Conservation (phyloP, 2,797 vertebrate genomes). For the Crenuchus spilurus region DNA sequence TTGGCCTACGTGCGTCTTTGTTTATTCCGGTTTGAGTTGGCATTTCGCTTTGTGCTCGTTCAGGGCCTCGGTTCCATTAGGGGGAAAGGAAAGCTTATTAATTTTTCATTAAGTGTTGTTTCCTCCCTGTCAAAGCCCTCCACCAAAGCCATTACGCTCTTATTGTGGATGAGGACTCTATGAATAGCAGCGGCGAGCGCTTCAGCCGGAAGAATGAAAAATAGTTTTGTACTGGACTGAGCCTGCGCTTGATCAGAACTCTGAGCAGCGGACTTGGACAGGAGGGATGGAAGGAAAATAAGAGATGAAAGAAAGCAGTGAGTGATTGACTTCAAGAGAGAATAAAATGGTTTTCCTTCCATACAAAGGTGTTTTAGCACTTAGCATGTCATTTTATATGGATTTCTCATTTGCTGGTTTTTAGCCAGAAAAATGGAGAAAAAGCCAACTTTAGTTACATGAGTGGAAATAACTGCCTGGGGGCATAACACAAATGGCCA, state of each 20-base stretch:
- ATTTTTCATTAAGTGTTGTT: conserved; percentile 52
- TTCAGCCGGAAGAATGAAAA: not conserved
- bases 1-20: conserved; percentile 10
- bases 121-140: conserved; percentile 12
- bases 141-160: conserved; percentile 30
- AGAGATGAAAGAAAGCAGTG: not conserved
- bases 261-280: not conserved
- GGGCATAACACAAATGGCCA: too few relatives aligned
- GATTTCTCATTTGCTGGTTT: too few relatives aligned
- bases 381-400: too few relatives aligned
- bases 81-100: conserved; percentile 59
- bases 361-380: too few relatives aligned
- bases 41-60: conserved; percentile 26
- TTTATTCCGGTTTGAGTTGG: conserved; percentile 23
- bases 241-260: not conserved
- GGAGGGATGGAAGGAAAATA: not conserved
- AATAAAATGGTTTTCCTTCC: not conserved
- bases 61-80: conserved; percentile 26
- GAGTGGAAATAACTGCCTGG: too few relatives aligned
- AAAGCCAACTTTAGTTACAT: too few relatives aligned
- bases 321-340: not conserved
- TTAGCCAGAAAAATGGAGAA: too few relatives aligned
- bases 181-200: conserved; percentile 1
- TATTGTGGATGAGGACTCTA: conserved; percentile 31
- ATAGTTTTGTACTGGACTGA: not conserved